Base-by-base conservation (phyloP, 2,113 vertebrate genomes). In the Propithecus coquereli region DNA sequence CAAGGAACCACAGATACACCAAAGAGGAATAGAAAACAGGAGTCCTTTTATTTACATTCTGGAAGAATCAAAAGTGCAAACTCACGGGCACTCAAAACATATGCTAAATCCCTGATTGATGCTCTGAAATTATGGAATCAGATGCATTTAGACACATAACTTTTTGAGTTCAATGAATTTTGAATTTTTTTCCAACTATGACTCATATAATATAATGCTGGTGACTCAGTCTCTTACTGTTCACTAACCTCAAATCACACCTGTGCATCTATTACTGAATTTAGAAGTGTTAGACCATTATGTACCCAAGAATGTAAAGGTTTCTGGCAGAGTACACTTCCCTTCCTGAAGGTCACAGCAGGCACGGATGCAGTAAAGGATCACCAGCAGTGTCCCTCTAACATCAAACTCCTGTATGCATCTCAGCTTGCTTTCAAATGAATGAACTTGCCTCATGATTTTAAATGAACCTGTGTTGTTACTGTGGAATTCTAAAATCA, bases 171-270 rank as follows among this genome's bases (percentile, higher is more conserved):
- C 59, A 95, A 68, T 87, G 68, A 80, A 68, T 68, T 50, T n/a
- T 45, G 32, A 57, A 27, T 92, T 87, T 81, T 76, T 70, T n/a
- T 52, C 27, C 45, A 95, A 61, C 84, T 81, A 70, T 97, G 96
- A 97, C 37, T 97, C 88, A 97, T n/a, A 11, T n/a, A 57, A 66
- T 68, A 76, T 57, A 90, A 87, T 57, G 87, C 47, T 81, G 70
- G 73, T 97, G 97, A 97, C 80, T 97, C 91, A 97, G 76, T 88
- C 34, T 76, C 63, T 95, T 86, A 66, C 54, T 90, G 63, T 65
- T 96, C n/a, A 65, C 34, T 93, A 81, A 96, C 82, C 85, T 85
- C 91, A 94, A 86, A 94, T 94, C 93, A 95, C 86, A 96, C 91
- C 94, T 97, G 94, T 74, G 74, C 32, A 87, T 66, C 47, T 92